phyloP scores from a whole-genome alignment of 2,888 invertebrate species.

The Pycnomerus fuliginosus region DNA sequence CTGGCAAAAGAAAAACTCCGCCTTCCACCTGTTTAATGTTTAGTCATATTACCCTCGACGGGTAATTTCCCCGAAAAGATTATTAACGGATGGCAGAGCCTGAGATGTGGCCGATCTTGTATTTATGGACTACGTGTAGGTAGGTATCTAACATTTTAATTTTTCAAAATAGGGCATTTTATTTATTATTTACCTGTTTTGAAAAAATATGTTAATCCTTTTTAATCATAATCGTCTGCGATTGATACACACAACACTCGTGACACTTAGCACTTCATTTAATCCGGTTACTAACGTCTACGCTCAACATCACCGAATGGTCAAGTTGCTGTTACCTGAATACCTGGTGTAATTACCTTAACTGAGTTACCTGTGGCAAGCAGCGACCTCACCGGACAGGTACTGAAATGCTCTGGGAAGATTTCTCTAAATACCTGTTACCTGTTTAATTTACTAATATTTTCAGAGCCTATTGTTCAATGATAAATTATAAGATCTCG shows the following conservation, averaged over 20 bases:
- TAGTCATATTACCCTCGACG: too few relatives aligned
- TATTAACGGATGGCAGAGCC: constrained; percentile 10
- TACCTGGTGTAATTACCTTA: too few relatives aligned
- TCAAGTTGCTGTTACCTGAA: constrained; percentile 41
- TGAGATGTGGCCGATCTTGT: constrained; percentile 6
- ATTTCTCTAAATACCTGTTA: too few relatives aligned
- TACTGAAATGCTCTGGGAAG: too few relatives aligned
- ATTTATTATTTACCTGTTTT: constrained; percentile 5
- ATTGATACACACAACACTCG: constrained; percentile 20
- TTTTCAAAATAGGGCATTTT: constrained; percentile 9
- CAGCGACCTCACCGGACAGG: constrained; percentile 29
- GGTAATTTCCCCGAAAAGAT: too few relatives aligned
- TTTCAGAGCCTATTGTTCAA: too few relatives aligned
- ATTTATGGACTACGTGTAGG: constrained; percentile 27
- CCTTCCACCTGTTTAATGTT: too few relatives aligned
- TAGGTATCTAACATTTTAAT: too few relatives aligned
- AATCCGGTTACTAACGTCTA: constrained; percentile 21
- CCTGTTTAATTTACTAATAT: too few relatives aligned
- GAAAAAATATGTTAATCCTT: constrained; percentile 16
- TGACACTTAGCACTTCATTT: constrained; percentile 26
- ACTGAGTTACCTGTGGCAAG: constrained; percentile 32
- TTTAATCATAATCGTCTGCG: constrained; percentile 16
- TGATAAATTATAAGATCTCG: too few relatives aligned
- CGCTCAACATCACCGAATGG: constrained; percentile 34
- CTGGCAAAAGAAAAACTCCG: too few relatives aligned